These are phyloP conservation scores for Myxocyprinus asiaticus DNA, from an alignment of 2,113 vertebrate genomes.

Conservation along the genomic window DNA sequence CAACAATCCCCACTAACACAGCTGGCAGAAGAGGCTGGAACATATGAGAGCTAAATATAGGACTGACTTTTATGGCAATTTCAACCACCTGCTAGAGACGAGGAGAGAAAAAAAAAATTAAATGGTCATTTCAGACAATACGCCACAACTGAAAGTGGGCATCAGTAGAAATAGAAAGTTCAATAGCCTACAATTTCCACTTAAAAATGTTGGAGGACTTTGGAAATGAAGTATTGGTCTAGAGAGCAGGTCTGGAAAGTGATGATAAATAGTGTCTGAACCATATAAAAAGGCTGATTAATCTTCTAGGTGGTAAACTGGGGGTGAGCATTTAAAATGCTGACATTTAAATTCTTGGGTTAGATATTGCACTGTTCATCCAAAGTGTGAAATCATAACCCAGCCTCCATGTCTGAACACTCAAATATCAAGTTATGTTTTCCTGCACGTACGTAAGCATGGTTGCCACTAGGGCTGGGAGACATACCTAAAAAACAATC, in stretches of 20 bases:
- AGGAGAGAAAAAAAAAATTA: neutral
- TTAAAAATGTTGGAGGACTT: too few relatives aligned
- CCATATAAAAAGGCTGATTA: neutral
- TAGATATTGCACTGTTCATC: neutral
- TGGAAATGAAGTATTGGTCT: neutral
- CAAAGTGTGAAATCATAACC: neutral
- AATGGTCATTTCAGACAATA: neutral
- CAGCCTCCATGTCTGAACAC: neutral
- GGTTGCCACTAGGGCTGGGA: too few relatives aligned
- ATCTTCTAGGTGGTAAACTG: neutral
- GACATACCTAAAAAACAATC: too few relatives aligned
- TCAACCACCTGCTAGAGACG: constrained; percentile 85
- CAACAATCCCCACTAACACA: constrained; percentile 87
- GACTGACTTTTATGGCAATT: constrained; percentile 91
- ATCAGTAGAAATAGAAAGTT: neutral
- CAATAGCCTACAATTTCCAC: too few relatives aligned
- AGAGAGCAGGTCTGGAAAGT: neutral
- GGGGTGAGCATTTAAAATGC: neutral
- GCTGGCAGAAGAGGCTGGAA: constrained; percentile 89
- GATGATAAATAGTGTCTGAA: neutral
- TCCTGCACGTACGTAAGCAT: neutral
- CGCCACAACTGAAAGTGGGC: neutral
- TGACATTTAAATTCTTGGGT: neutral
- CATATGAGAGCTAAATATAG: constrained; percentile 85
- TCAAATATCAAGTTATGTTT: neutral